These are phyloP conservation scores for Empidonax alnorum DNA, from an alignment of 2,113 vertebrate species.

Conservation along the genomic window DNA sequence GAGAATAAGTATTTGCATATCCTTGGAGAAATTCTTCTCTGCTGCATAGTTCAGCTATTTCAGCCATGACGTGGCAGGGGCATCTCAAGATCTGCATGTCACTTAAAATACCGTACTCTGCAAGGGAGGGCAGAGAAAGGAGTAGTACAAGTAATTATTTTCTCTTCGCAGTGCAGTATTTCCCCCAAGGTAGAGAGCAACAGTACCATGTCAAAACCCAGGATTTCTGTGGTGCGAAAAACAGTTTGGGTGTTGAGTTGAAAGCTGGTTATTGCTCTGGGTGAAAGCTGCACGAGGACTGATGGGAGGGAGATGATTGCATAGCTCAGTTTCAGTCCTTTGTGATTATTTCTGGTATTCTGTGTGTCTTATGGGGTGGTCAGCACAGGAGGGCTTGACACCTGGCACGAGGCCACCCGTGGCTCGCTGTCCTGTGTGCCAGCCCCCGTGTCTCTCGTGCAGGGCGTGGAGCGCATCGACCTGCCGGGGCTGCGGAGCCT, in stretches of 20 bases:
- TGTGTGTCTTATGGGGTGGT: rapidly evolving
- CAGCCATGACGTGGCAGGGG: background rate
- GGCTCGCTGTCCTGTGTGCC: background rate
- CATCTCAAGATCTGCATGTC: background rate
- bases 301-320: background rate
- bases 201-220: background rate
- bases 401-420: rapidly evolving
- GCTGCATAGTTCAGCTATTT: background rate
- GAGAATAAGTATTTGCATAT: conserved; percentile 13
- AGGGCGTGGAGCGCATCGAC: conserved; percentile 86
- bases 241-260: background rate
- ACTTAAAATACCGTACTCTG: background rate
- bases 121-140: background rate
- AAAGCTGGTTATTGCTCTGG: rapidly evolving
- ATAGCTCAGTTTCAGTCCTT: background rate
- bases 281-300: background rate
- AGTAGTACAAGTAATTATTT: background rate
- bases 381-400: background rate
- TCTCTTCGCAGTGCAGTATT: background rate
- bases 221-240: background rate
- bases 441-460: rapidly evolving
- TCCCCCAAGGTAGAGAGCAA: background rate
- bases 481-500: conserved; percentile 88
- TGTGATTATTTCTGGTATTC: rapidly evolving
- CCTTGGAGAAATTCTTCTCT: background rate